phyloP scores from a whole-genome alignment of 2,888 invertebrate species.

The Kuschelorhynchus macadamiae region DNA sequence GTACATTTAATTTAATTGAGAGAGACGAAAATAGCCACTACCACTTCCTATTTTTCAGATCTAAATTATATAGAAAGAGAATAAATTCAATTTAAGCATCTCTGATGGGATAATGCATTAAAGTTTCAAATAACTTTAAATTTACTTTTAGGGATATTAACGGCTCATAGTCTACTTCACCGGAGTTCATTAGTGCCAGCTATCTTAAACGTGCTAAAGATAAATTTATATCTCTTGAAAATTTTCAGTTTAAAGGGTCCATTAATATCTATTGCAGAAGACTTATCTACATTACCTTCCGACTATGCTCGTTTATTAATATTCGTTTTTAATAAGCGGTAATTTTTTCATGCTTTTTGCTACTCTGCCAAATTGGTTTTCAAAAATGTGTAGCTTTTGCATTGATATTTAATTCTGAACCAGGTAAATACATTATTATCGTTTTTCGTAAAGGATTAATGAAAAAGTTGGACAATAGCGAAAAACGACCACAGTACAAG shows the following conservation, averaged over 20 bases:
- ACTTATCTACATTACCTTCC: conserved; percentile 15
- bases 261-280: conserved; percentile 36
- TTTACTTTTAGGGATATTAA: conserved; percentile 29
- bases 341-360: no score
- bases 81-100: conserved; percentile 4
- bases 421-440: no score
- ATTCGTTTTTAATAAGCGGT: no score
- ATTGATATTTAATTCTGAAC: no score
- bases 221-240: conserved; percentile 36
- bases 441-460: no score
- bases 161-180: conserved; percentile 20
- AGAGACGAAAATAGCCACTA: no score
- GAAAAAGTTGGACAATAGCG: no score
- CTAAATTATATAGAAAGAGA: background rate
- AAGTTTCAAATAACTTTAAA: conserved; percentile 37
- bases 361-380: no score
- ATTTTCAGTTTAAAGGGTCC: conserved; percentile 19
- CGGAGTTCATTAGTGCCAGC: conserved; percentile 29
- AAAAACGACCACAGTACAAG: no score
- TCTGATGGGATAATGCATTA: conserved; percentile 21
- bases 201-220: conserved; percentile 36
- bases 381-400: no score
- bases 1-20: no score
- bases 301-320: background rate
- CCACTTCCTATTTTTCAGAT: no score